Conservation (phyloP, 2,113 vertebrate genomes). For the Leptosomus discolor region DNA sequence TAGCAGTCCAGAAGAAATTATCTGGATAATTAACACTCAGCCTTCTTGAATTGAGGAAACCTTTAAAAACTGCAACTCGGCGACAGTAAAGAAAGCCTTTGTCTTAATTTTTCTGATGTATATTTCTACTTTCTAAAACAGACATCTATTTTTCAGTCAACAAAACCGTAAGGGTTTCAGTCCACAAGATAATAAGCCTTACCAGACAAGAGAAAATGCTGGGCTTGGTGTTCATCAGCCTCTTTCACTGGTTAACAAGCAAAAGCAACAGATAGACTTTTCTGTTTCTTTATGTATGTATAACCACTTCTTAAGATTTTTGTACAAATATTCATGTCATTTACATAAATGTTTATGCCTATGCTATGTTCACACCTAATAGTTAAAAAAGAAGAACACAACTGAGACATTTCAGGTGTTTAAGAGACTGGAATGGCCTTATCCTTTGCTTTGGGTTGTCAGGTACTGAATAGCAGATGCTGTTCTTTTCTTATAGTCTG, state of each 20-base stretch:
- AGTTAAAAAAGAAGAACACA: no score
- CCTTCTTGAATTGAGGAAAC: background rate
- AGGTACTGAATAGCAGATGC: background rate
- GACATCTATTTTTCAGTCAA: background rate
- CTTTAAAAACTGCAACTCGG: background rate
- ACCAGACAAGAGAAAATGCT: background rate
- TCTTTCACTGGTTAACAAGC: background rate
- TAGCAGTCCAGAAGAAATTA: background rate
- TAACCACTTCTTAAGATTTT: background rate
- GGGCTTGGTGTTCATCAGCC: background rate
- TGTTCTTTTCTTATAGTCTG: background rate
- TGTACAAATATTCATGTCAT: background rate
- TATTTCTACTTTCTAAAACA: background rate
- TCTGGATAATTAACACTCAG: background rate
- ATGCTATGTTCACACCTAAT: background rate
- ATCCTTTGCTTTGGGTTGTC: background rate
- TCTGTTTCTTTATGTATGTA: fast-evolving
- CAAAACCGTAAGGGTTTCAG: background rate
- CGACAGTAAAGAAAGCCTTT: background rate
- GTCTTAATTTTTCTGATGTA: background rate
- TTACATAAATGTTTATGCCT: background rate
- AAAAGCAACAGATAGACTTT: background rate
- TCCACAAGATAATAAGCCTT: background rate
- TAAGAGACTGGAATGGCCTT: background rate
- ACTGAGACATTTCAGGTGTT: background rate